phyloP scores from a whole-genome alignment of 1,140 invertebrate species.

The Zaprionus lachaisei region DNA sequence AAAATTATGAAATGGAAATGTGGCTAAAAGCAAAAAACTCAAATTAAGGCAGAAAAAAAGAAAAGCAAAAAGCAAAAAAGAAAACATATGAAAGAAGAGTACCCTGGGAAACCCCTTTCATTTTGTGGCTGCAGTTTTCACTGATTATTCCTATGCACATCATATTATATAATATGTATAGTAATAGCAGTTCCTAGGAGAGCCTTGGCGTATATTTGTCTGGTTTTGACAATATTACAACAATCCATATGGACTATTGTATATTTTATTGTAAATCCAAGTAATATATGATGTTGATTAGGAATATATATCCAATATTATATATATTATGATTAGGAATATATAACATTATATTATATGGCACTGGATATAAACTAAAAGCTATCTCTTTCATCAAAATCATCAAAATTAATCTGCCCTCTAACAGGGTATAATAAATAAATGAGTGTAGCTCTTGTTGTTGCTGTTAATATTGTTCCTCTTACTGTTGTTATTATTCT shows the following conservation, averaged over 20 bases:
- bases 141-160: background rate
- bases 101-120: background rate
- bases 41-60: background rate
- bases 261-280: no score
- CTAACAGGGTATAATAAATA: slow-evolving; percentile 5
- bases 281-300: background rate
- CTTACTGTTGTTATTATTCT: no score
- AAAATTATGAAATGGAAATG: slow-evolving; percentile 58
- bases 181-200: no score
- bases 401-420: background rate
- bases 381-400: no score
- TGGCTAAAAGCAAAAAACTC: slow-evolving; percentile 39
- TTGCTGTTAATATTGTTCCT: no score
- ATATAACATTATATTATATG: no score
- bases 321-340: no score
- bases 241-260: no score
- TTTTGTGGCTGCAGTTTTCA: background rate
- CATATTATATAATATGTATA: no score
- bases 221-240: no score
- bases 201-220: no score
- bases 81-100: background rate
- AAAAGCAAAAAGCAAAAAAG: background rate
- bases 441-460: slow-evolving; percentile 30
- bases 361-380: no score
- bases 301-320: background rate